Percentiles rank a stretch among this genome's conserved stretches.
These are phyloP conservation scores for Drosophila paranaensis DNA, from an alignment of 2,888 invertebrate species.

Conservation along the genomic window DNA sequence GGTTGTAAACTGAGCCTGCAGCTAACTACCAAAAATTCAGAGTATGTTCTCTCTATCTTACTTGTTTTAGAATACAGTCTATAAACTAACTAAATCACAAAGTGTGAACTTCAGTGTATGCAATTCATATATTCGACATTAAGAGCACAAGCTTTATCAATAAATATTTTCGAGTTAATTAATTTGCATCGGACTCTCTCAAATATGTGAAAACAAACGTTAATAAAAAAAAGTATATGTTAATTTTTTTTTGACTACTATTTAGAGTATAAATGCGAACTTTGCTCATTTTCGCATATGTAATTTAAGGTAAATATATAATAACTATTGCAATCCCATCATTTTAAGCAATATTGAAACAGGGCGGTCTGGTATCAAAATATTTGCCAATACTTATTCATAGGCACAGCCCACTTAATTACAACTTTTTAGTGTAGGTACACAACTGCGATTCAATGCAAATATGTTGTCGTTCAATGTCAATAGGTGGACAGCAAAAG, in stretches of 20 bases:
- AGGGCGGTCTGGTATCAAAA: conserved; percentile 6
- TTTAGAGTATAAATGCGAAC: neutral
- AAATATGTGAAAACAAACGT: neutral
- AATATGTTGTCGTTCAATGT: conserved; percentile 47
- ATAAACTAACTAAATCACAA: neutral
- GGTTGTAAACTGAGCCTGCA: no score
- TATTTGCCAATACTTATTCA: conserved; percentile 49
- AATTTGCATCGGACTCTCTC: neutral
- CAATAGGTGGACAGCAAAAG: conserved; percentile 37
- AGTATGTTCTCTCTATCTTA: no score
- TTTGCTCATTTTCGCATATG: neutral
- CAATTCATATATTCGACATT: neutral
- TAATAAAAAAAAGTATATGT: neutral
- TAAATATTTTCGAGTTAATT: neutral
- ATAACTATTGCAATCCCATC: conserved; percentile 1
- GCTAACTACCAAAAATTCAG: no score
- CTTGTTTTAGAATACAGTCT: no score
- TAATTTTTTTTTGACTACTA: neutral
- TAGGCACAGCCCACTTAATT: conserved; percentile 62
- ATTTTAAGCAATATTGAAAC: conserved; percentile 9
- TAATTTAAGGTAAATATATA: conserved; percentile 4
- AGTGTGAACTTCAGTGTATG: neutral
- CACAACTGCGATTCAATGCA: conserved; percentile 29
- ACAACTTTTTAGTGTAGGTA: conserved; percentile 29
- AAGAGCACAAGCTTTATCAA: neutral